Conservation (phyloP, 2,113 vertebrate genomes). For the Boleophthalmus pectinirostris region DNA sequence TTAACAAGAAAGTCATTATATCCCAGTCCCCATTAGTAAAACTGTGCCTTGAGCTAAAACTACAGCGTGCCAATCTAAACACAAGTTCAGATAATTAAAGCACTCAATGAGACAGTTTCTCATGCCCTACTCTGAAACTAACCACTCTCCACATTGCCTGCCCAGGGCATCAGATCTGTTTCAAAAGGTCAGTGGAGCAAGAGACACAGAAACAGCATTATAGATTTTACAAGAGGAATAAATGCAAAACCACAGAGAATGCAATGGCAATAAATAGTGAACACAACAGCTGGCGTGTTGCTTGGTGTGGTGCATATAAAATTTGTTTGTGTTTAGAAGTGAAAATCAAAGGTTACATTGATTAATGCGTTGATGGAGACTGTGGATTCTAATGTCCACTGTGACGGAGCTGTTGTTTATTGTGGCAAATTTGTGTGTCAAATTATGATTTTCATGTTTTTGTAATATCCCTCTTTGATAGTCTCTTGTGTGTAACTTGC, state of each 20-base stretch:
- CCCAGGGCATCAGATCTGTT: not conserved
- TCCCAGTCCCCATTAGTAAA: not conserved
- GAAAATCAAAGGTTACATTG: constrained; percentile 14
- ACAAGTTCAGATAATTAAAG: constrained; percentile 4
- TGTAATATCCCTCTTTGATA: not conserved
- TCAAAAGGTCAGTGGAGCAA: constrained; percentile 10
- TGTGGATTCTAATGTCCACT: not conserved
- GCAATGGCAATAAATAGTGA: not conserved
- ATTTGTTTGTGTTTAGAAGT: constrained; percentile 18
- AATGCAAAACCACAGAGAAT: not conserved
- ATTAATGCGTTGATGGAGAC: constrained; percentile 6
- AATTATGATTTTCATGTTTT: not conserved
- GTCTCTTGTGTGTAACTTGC: not conserved
- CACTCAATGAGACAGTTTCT: constrained; percentile 8
- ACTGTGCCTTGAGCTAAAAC: not conserved
- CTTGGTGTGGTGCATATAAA: constrained; percentile 6
- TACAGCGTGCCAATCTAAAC: constrained; percentile 1
- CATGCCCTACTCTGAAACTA: constrained; percentile 10
- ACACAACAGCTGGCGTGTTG: constrained; percentile 4
- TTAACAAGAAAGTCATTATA: not conserved
- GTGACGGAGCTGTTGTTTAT: constrained; percentile 26
- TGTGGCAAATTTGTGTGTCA: not conserved
- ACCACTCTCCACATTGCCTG: not conserved
- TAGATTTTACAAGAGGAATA: constrained; percentile 1
- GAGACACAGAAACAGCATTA: not conserved